Evolutionary conservation across 2,888 invertebrate genomes (phyloP).

Genomic region (Chironomus riparius): DNA sequence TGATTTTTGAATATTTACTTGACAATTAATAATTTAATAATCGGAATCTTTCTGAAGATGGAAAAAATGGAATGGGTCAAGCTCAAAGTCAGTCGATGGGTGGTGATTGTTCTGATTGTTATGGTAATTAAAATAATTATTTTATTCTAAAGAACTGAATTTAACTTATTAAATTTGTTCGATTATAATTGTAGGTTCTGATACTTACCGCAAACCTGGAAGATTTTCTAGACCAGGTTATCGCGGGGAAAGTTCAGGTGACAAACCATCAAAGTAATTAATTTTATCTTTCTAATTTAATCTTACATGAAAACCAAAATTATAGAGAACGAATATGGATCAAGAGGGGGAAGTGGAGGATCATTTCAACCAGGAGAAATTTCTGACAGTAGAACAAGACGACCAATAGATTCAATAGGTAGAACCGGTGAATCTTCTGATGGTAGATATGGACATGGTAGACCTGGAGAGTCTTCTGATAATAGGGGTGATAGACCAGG

Average conservation of each 20-base stretch:
- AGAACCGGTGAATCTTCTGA: not conserved
- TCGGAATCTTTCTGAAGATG: conserved; percentile 46
- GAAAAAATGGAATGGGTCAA: conserved; percentile 76
- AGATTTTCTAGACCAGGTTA: not conserved
- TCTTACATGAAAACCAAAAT: too few relatives aligned
- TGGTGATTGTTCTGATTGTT: conserved; percentile 58
- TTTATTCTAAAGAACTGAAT: not conserved
- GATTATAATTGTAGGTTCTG: not conserved
- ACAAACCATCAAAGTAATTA: too few relatives aligned
- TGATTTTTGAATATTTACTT: not conserved
- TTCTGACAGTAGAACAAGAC: not conserved
- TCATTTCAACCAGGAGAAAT: not conserved
- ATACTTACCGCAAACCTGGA: not conserved
- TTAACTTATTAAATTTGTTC: too few relatives aligned
- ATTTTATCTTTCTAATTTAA: too few relatives aligned
- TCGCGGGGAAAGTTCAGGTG: conserved; percentile 1
- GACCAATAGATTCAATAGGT: not conserved
- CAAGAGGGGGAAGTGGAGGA: not conserved
- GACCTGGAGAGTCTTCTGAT: not conserved
- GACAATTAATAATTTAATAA: not conserved
- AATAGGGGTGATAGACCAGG: not conserved
- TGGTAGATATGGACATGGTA: not conserved
- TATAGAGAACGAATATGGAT: too few relatives aligned
- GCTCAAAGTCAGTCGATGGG: conserved; percentile 76
- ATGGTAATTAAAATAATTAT: conserved; percentile 35